Conservation (phyloP, 53 echinoderm and acorn worm species). For the Arbacia lixula region DNA sequence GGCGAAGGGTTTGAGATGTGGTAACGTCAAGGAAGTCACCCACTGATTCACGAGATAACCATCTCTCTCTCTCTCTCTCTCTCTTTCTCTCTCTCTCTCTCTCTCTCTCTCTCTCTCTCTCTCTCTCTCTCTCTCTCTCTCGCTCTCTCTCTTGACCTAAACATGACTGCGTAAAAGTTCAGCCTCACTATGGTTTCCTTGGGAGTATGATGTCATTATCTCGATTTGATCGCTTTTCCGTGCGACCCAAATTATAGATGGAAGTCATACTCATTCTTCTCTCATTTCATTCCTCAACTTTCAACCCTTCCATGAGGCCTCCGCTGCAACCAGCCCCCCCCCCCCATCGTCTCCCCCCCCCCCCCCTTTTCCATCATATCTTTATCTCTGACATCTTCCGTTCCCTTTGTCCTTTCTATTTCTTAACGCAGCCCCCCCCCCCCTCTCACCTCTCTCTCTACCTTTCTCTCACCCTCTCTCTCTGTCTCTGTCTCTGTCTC, state of each 20-base stretch:
- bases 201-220: no score
- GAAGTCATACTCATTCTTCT: not conserved
- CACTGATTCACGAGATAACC: no score
- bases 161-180: not conserved
- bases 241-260: no score
- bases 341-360: not conserved
- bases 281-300: not conserved
- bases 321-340: not conserved
- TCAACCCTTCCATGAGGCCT: not conserved
- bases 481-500: no score
- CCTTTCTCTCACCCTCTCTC: no score
- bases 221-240: no score
- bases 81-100: not conserved
- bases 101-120: not conserved
- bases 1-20: not conserved
- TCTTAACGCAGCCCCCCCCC: no score
- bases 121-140: not conserved
- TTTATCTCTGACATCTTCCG: no score
- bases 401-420: no score
- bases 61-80: not conserved
- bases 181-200: no score
- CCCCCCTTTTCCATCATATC: not conserved
- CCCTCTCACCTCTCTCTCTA: no score
- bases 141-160: not conserved
- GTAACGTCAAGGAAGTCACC: no score